Evolutionary conservation across 1,140 invertebrate genomes (phyloP), one percentile per base, ranked within the genome.

Genomic region (Zaprionus gabonicus): DNA sequence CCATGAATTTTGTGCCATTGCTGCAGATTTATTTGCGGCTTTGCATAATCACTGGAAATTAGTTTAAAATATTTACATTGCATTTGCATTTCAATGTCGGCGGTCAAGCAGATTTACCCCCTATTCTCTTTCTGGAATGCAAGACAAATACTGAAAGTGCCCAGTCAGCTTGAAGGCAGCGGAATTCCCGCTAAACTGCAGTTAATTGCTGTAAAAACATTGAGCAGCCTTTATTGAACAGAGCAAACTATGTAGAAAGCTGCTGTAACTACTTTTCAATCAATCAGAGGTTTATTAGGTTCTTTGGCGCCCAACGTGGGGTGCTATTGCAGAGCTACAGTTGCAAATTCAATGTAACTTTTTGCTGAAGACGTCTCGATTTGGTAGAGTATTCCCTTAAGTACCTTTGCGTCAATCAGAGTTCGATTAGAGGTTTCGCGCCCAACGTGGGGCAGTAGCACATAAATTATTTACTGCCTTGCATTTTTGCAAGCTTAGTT

Each of bases 41-140:
- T 88, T 88, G 85, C 84, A 88, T 88, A 88, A 90, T 90, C 84
- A 88, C 84, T 84, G 81, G 71, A 88, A 87, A 87, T 88, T 87
- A 88, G 84, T 84, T 81, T 87, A 88, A 87, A 87, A 87, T 88
- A 87, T 87, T 87, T 88, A 83, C 85, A 84, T 87, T 88, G 69
- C 80, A 87, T 87, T 87, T 87, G 84, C 84, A 87, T 87, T 82
- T 72, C 78, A 75, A 88, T 78, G 83, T 87, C 67, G 67, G 71
- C 57, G 79, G 62, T 65, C 71, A 74, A 74, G 66, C 71, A 56
- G 71, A 70, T 63, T 69, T 38, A 28, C 49, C 38, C 38, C 1
- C 13, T 28, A 28, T 28, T 2, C 3, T 7, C 41, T 10, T 34
- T 2, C 31, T 34, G n/a, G 17, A 46, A 17, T 46, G 41, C 41